Percentiles rank a stretch among this genome's conserved stretches.
Evolutionary conservation across 2,797 vertebrate species (phyloP).

Genomic region (Allobates femoralis): DNA sequence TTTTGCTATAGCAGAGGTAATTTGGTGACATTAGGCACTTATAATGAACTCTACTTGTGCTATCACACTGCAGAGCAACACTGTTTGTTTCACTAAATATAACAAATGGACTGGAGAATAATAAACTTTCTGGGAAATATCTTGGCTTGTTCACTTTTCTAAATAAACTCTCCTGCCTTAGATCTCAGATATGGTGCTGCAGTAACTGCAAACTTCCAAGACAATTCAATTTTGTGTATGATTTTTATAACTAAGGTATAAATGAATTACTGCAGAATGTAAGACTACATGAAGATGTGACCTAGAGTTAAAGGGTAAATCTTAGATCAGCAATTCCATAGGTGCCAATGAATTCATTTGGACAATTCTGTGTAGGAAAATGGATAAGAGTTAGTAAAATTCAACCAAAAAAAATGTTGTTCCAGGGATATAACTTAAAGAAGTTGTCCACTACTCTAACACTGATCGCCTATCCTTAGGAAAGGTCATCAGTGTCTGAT

Average conservation of each 20-base stretch:
- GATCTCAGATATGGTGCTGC: neutral
- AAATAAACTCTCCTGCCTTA: neutral
- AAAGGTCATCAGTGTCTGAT: too few species aligned
- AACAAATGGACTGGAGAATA: neutral
- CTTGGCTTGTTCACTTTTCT: neutral
- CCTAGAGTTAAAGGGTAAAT: neutral
- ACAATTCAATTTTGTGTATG: neutral
- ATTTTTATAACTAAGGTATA: neutral
- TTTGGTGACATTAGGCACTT: too few species aligned
- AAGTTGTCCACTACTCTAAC: too few species aligned
- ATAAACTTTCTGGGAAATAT: neutral
- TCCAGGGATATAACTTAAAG: too few species aligned
- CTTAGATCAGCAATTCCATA: too few species aligned
- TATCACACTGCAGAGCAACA: neutral
- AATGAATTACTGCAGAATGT: neutral
- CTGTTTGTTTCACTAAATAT: neutral
- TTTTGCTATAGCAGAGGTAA: too few species aligned
- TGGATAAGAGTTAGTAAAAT: too few species aligned
- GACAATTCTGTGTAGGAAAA: too few species aligned
- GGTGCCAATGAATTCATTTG: too few species aligned
- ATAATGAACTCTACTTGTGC: neutral
- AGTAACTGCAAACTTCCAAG: neutral
- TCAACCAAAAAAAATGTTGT: too few species aligned
- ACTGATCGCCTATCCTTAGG: too few species aligned
- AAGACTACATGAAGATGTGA: neutral